Conservation (phyloP, 1,140 invertebrate species). For the Sitodiplosis mosellana region DNA sequence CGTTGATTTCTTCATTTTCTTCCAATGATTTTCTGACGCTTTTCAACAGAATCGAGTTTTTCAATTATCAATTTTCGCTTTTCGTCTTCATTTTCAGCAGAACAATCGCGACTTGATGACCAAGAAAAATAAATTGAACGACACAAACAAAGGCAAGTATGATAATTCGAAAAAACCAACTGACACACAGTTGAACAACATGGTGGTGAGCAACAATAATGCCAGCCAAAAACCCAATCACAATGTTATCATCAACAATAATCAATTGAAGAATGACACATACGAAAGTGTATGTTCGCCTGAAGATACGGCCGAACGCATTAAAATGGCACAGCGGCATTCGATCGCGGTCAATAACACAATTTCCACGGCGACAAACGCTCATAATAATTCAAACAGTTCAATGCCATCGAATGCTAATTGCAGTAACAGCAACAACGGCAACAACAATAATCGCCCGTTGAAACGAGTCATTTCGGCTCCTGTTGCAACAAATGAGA, state of each 20-base stretch:
- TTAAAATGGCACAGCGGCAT: slow-evolving; percentile 13
- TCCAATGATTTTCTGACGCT: no score
- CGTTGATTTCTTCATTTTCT: no score
- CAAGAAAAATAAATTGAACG: slow-evolving; percentile 1
- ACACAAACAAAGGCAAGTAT: slow-evolving; percentile 7
- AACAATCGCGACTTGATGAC: neutral
- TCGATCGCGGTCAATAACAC: slow-evolving; percentile 2
- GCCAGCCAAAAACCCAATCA: neutral
- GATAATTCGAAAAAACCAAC: slow-evolving; percentile 15
- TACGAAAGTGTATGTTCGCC: slow-evolving; percentile 25
- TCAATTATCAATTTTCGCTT: neutral
- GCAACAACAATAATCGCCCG: slow-evolving; percentile 10
- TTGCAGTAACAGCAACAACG: slow-evolving; percentile 3
- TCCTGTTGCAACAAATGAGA: slow-evolving; percentile 16
- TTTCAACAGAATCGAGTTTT: no score
- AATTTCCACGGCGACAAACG: neutral
- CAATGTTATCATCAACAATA: neutral
- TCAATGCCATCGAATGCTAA: neutral
- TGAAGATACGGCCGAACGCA: slow-evolving; percentile 21
- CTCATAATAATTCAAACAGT: no score
- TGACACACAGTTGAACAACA: slow-evolving; percentile 11
- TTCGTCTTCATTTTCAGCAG: neutral
- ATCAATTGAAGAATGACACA: slow-evolving; percentile 19
- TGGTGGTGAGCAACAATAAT: neutral
- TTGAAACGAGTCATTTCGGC: slow-evolving; percentile 31